Conservation (phyloP, 2,797 vertebrate species). For the Microctenopoma lineatum region DNA sequence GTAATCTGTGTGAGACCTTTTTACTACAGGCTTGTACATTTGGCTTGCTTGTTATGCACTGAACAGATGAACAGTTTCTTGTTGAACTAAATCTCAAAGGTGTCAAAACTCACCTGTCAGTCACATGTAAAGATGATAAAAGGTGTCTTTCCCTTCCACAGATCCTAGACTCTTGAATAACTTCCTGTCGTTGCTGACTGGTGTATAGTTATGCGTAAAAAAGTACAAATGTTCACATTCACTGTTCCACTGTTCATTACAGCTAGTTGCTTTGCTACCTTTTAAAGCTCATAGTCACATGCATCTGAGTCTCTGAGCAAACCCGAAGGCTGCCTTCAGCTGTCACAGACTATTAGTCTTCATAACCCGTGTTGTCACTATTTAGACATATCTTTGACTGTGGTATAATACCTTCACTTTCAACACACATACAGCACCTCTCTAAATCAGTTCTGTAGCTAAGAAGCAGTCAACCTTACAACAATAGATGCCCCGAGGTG, state of each 20-base stretch:
- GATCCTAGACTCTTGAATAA: too few relatives aligned
- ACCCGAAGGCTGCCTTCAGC: slow-evolving; percentile 31
- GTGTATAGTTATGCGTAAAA: not conserved
- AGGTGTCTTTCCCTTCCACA: too few relatives aligned
- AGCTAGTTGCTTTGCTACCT: slow-evolving; percentile 5
- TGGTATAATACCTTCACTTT: slow-evolving; percentile 15
- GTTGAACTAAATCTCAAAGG: too few relatives aligned
- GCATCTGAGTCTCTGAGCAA: not conserved
- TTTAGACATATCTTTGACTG: slow-evolving; percentile 40
- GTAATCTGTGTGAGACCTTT: too few relatives aligned
- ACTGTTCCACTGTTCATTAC: not conserved
- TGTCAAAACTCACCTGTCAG: too few relatives aligned
- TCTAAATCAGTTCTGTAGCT: slow-evolving; percentile 26
- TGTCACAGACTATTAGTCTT: slow-evolving; percentile 24
- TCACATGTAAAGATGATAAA: too few relatives aligned
- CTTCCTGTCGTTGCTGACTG: not conserved
- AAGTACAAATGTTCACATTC: not conserved
- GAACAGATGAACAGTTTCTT: not conserved
- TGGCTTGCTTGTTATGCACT: not conserved
- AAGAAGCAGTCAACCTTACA: slow-evolving; percentile 38
- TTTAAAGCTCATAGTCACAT: not conserved
- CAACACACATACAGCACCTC: slow-evolving; percentile 8
- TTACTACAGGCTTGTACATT: not conserved
- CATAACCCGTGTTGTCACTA: slow-evolving; percentile 20
- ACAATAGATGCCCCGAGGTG: slow-evolving; percentile 25